Percentiles rank a stretch among this genome's conserved stretches.
phyloP scores from a whole-genome alignment of 2,888 invertebrate genomes.

The Helleia helle region DNA sequence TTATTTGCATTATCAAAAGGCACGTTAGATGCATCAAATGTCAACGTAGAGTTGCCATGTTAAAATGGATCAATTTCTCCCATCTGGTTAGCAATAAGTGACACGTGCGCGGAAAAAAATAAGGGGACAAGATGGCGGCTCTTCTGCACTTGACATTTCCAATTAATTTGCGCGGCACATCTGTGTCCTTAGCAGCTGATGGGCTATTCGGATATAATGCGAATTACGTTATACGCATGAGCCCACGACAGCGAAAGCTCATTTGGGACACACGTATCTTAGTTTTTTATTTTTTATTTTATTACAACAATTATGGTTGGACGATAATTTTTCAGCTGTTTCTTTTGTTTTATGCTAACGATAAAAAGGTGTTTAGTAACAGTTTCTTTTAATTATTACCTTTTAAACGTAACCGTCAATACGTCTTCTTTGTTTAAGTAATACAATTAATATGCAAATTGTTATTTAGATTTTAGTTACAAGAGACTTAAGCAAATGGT shows the following conservation, averaged over 20 bases:
- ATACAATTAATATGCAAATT: no score
- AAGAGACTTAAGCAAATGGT: no score
- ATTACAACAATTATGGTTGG: no score
- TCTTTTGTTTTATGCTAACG: no score
- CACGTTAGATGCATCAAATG: slow-evolving; percentile 45
- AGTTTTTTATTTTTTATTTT: not conserved
- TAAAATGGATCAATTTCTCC: slow-evolving; percentile 41
- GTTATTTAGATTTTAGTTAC: no score
- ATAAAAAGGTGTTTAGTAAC: no score
- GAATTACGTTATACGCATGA: slow-evolving; percentile 49
- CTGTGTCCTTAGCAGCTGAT: slow-evolving; percentile 68
- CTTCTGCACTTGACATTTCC: slow-evolving; percentile 72
- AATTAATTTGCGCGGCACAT: slow-evolving; percentile 72
- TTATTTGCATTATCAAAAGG: slow-evolving; percentile 48
- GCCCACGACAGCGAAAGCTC: slow-evolving; percentile 26
- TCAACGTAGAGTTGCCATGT: slow-evolving; percentile 36
- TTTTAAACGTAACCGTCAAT: no score
- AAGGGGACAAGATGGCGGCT: slow-evolving; percentile 56
- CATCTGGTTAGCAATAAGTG: slow-evolving; percentile 62
- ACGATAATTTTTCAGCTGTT: no score
- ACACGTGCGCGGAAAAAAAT: slow-evolving; percentile 64
- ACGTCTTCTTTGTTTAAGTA: no score
- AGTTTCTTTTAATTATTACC: no score
- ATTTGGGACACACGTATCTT: slow-evolving; percentile 17
- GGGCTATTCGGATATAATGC: slow-evolving; percentile 45